These are phyloP conservation scores for Caligus rogercresseyi DNA, from an alignment of 1,140 invertebrate species.

Conservation along the genomic window DNA sequence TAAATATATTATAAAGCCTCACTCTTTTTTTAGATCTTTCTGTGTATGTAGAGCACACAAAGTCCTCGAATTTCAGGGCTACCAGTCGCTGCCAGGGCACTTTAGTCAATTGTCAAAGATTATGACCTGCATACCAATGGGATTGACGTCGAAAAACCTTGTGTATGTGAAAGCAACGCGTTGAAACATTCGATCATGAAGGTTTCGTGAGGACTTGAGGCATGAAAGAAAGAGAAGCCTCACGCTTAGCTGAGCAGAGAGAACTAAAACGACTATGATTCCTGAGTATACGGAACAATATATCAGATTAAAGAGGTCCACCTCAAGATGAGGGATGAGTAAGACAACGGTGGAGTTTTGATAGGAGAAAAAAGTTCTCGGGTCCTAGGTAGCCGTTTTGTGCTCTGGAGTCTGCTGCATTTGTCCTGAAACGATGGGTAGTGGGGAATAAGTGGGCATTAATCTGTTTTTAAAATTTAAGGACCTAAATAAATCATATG, in stretches of 20 bases:
- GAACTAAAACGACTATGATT: neutral
- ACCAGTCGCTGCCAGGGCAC: no score
- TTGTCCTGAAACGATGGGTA: neutral
- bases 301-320: neutral
- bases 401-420: neutral
- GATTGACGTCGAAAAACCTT: conserved; percentile 57
- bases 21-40: no score
- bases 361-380: neutral
- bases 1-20: no score
- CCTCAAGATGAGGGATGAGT: neutral
- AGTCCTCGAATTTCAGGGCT: no score
- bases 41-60: no score
- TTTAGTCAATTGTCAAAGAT: no score
- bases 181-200: conserved; percentile 67
- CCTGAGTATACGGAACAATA: neutral
- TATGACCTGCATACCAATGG: conserved; percentile 25
- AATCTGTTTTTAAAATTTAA: no score
- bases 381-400: neutral
- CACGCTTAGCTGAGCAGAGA: neutral
- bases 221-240: conserved; percentile 52
- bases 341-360: neutral
- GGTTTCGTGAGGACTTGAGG: conserved; percentile 50
- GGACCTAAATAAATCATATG: no score
- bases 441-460: no score
- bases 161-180: conserved; percentile 61